A percentile compares a stretch with the other conserved stretches of the same genome.
phyloP scores from a whole-genome alignment of 2,113 vertebrate genomes.

The Ovis aries region ARS-UI_Ramb_v3.0 NC_056069.1:39412501-39413000 shows the following conservation, averaged over 20 bases:
- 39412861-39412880: not conserved
- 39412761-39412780: not conserved
- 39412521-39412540: not conserved
- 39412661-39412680: not conserved
- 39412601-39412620: not conserved
- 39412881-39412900: not conserved
- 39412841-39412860: not conserved
- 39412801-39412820: not conserved
- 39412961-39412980: conserved; percentile 23
- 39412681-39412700: not conserved
- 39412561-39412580: not conserved
- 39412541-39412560: not conserved
- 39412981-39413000: conserved; percentile 23
- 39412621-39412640: not conserved
- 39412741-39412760: not conserved
- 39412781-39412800: not conserved
- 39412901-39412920: not conserved
- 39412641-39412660: not conserved
- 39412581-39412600: not conserved
- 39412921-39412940: not conserved
- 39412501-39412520: not conserved
- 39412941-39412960: conserved; percentile 28
- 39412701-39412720: not conserved
- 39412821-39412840: not conserved
- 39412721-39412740: not conserved